Evolutionary conservation across 2,888 invertebrate species (phyloP).

Genomic region (Ormyrus pomaceus): DNA sequence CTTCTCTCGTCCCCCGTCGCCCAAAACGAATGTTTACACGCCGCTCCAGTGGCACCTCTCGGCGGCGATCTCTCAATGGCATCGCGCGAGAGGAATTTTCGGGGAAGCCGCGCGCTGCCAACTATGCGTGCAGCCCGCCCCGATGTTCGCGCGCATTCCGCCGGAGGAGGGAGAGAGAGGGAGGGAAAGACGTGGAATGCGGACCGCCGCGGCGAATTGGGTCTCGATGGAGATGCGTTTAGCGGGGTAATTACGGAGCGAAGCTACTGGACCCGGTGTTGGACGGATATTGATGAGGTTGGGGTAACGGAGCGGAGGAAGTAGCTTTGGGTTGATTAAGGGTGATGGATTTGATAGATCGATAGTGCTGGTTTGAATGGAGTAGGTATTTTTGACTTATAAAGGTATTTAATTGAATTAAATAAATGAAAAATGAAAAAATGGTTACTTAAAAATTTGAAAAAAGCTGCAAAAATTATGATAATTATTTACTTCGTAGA

Average conservation of each 20-base stretch:
- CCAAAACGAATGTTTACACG: background rate
- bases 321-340: no score
- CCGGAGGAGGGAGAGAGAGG: no score
- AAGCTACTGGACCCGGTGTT: background rate
- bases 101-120: background rate
- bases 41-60: no score
- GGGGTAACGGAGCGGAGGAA: no score
- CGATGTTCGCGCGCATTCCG: background rate
- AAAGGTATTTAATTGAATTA: no score
- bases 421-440: no score
- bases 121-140: background rate
- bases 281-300: no score
- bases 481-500: no score
- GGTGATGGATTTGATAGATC: no score
- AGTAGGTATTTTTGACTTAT: background rate
- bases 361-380: background rate
- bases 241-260: slow-evolving; percentile 1
- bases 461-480: no score
- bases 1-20: no score
- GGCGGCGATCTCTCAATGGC: slow-evolving; percentile 13
- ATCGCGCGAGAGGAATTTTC: background rate
- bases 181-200: background rate
- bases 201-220: background rate
- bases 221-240: slow-evolving; percentile 4
- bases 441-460: no score